A percentile compares a stretch with the other conserved stretches of the same genome.
These are phyloP conservation scores for Rosalia funebris DNA, from an alignment of 2,888 invertebrate genomes.

Conservation along the genomic window DNA sequence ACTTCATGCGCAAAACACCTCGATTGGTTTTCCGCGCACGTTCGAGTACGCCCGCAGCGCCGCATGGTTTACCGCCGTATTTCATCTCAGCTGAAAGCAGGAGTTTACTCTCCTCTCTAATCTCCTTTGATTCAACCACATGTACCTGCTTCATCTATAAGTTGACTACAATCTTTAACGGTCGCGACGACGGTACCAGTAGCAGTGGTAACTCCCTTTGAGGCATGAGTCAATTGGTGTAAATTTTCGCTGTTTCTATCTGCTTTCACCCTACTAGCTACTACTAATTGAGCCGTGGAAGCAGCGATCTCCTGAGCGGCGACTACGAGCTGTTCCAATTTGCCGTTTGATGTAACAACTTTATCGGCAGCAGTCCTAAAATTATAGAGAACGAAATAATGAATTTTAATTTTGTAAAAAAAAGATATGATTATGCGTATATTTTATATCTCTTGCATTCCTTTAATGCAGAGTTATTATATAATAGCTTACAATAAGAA, in stretches of 20 bases:
- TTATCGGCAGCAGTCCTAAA: slow-evolving; percentile 91
- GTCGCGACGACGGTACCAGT: slow-evolving; percentile 83
- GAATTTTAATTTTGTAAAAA: too few species aligned
- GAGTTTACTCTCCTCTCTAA: too few species aligned
- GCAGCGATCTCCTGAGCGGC: slow-evolving; percentile 97
- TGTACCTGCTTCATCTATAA: slow-evolving; percentile 87
- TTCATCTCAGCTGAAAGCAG: too few species aligned
- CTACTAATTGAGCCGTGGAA: slow-evolving; percentile 96
- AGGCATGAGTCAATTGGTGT: slow-evolving; percentile 83
- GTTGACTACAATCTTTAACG: slow-evolving; percentile 87
- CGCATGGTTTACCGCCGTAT: too few species aligned
- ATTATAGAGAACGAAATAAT: slow-evolving; percentile 4
- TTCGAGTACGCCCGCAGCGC: too few species aligned
- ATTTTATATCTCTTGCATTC: neutral
- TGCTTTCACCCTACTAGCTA: slow-evolving; percentile 96
- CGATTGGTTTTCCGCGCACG: too few species aligned
- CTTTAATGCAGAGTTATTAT: slow-evolving; percentile 16
- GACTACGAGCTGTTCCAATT: slow-evolving; percentile 92
- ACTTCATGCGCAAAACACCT: too few species aligned
- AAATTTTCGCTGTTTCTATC: slow-evolving; percentile 84
- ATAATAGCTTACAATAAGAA: slow-evolving; percentile 82
- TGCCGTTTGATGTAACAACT: slow-evolving; percentile 85
- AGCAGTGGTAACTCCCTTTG: slow-evolving; percentile 88
- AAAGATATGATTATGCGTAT: slow-evolving; percentile 11
- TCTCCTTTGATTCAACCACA: too few species aligned